Conservation (phyloP, 2,888 invertebrate species). For the Drosophila nigricruria region DNA sequence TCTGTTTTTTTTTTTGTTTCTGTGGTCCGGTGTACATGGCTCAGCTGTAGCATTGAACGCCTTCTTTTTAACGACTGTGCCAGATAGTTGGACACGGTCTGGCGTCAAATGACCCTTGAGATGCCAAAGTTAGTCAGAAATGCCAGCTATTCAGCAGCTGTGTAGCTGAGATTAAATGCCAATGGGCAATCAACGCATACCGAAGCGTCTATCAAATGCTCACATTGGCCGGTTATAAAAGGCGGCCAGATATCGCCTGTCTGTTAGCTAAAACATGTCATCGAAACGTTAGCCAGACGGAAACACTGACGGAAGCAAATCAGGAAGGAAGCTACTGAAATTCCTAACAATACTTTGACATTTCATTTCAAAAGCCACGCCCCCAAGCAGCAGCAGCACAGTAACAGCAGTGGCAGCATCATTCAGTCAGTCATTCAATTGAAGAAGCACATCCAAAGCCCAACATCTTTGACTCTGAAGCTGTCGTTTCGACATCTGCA, state of each 20-base stretch:
- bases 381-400: slow-evolving; percentile 9
- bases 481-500: slow-evolving; percentile 54
- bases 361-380: slow-evolving; percentile 53
- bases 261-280: slow-evolving; percentile 35
- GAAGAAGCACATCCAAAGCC: slow-evolving; percentile 10
- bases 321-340: slow-evolving; percentile 56
- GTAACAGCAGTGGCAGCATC: slow-evolving; percentile 3
- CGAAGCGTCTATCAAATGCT: slow-evolving; percentile 46
- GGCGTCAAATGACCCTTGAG: slow-evolving; percentile 24
- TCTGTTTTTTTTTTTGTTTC: background rate
- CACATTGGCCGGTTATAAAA: slow-evolving; percentile 24
- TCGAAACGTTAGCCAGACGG: slow-evolving; percentile 38
- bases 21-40: background rate
- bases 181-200: slow-evolving; percentile 72
- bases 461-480: slow-evolving; percentile 10
- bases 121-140: slow-evolving; percentile 34
- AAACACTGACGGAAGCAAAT: slow-evolving; percentile 57
- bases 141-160: slow-evolving; percentile 36
- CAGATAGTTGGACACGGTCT: slow-evolving; percentile 18
- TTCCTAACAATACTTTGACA: slow-evolving; percentile 63
- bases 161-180: slow-evolving; percentile 69
- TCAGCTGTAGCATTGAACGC: background rate
- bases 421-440: slow-evolving; percentile 15
- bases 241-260: slow-evolving; percentile 17
- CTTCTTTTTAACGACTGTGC: slow-evolving; percentile 8